Evolutionary conservation across 1,140 invertebrate species (phyloP).

Genomic region (Heliconius hewitsoni): DNA sequence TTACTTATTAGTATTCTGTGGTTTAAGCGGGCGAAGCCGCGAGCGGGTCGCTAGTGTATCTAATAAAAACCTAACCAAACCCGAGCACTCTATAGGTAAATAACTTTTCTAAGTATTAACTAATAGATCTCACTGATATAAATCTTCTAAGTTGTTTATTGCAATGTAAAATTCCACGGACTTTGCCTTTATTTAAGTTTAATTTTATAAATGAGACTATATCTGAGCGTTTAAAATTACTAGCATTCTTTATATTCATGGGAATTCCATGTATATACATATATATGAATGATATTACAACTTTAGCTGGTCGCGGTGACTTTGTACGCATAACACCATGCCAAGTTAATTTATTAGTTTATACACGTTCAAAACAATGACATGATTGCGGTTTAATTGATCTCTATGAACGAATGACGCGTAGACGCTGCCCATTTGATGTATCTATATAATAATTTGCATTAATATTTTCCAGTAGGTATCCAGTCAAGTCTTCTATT

Average conservation of each 20-base stretch:
- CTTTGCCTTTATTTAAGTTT: slow-evolving; percentile 5
- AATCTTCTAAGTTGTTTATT: slow-evolving; percentile 1
- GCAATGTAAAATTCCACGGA: not conserved
- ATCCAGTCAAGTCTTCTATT: too few species aligned
- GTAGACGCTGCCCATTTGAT: not conserved
- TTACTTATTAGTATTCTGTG: too few species aligned
- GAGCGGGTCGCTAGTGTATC: too few species aligned
- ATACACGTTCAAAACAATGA: slow-evolving; percentile 20
- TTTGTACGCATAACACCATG: slow-evolving; percentile 12
- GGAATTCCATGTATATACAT: not conserved
- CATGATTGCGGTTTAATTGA: slow-evolving; percentile 18
- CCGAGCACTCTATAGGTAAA: not conserved
- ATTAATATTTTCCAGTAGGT: not conserved
- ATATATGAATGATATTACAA: not conserved
- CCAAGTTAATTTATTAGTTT: slow-evolving; percentile 15
- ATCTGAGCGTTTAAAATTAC: not conserved
- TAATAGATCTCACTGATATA: not conserved
- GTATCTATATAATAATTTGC: not conserved
- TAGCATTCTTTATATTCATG: slow-evolving; percentile 1
- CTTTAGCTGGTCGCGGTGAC: not conserved
- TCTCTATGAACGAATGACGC: slow-evolving; percentile 16
- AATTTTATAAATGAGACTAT: slow-evolving; percentile 9
- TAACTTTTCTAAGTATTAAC: slow-evolving; percentile 3
- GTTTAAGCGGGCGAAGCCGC: too few species aligned
- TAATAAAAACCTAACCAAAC: not conserved